Conservation (phyloP, 2,113 vertebrate genomes). For the Herpailurus yagouaroundi region DNA sequence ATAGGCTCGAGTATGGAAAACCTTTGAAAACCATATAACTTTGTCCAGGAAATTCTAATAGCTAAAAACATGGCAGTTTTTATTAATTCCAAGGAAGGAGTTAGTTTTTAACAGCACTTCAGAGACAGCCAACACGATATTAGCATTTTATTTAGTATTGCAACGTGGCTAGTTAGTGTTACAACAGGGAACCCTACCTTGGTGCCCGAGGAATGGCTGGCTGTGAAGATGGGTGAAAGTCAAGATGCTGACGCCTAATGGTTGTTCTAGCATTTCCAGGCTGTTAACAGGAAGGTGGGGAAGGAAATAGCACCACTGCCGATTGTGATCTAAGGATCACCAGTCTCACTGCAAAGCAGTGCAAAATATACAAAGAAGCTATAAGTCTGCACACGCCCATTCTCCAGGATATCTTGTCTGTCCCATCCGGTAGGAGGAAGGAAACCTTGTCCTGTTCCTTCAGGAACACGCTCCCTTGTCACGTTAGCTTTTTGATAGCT, state of each 20-base stretch:
- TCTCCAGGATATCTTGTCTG: slow-evolving; percentile 11
- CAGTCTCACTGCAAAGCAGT: slow-evolving; percentile 1
- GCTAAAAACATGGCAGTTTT: slow-evolving; percentile 33
- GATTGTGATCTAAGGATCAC: not conserved
- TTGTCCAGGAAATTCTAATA: not conserved
- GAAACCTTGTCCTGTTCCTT: not conserved
- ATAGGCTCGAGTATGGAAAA: not conserved
- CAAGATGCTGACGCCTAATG: not conserved
- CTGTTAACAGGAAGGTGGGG: not conserved
- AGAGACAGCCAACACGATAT: not conserved
- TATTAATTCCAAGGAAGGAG: slow-evolving; percentile 48
- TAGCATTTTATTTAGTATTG: slow-evolving; percentile 13
- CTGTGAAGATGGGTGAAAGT: not conserved
- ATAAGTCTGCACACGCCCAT: not conserved
- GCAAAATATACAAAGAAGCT: not conserved
- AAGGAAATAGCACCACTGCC: not conserved
- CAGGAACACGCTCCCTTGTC: not conserved
- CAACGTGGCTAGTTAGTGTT: not conserved
- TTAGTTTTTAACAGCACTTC: not conserved
- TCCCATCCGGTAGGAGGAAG: not conserved
- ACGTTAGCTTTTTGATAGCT: slow-evolving; percentile 91
- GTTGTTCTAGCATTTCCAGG: not conserved
- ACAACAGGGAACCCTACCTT: not conserved
- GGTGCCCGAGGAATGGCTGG: not conserved
- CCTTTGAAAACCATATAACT: slow-evolving; percentile 39